Conservation (phyloP, 2,797 vertebrate species). For the Centroberyx gerrardi region DNA sequence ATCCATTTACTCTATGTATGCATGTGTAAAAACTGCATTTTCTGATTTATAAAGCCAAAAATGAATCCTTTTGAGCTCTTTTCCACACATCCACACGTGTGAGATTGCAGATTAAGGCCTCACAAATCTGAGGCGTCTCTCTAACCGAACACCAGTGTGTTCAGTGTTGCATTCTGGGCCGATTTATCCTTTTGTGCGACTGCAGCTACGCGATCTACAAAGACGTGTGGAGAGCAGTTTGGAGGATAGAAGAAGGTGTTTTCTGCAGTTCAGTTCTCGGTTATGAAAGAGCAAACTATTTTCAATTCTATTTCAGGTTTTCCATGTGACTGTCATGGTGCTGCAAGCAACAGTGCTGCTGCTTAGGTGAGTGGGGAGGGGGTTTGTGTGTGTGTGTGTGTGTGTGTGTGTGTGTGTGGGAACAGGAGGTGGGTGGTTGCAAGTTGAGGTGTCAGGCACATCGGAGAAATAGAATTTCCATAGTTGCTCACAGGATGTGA, state of each 20-base stretch:
- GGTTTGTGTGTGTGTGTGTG: slow-evolving; percentile 11
- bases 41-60: neutral
- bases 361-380: slow-evolving; percentile 28
- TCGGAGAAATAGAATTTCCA: slow-evolving; percentile 55
- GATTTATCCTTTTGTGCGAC: neutral
- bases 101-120: neutral
- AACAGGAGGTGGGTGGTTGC: slow-evolving; percentile 46
- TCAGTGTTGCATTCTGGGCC: neutral
- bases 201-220: neutral
- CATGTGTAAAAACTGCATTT: neutral
- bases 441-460: slow-evolving; percentile 46
- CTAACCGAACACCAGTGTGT: neutral
- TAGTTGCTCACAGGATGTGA: slow-evolving; percentile 49
- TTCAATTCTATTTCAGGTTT: slow-evolving; percentile 64
- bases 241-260: slow-evolving; percentile 31
- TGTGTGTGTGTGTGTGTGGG: slow-evolving; percentile 20
- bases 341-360: slow-evolving; percentile 32
- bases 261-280: slow-evolving; percentile 35
- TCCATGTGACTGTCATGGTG: slow-evolving; percentile 41
- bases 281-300: slow-evolving; percentile 52
- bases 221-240: slow-evolving; percentile 25
- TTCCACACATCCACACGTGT: neutral
- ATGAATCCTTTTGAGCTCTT: fast-evolving
- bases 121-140: slow-evolving; percentile 8
- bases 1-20: neutral